phyloP scores from a whole-genome alignment of 2,888 invertebrate genomes.

The Alsophila aescularia region DNA sequence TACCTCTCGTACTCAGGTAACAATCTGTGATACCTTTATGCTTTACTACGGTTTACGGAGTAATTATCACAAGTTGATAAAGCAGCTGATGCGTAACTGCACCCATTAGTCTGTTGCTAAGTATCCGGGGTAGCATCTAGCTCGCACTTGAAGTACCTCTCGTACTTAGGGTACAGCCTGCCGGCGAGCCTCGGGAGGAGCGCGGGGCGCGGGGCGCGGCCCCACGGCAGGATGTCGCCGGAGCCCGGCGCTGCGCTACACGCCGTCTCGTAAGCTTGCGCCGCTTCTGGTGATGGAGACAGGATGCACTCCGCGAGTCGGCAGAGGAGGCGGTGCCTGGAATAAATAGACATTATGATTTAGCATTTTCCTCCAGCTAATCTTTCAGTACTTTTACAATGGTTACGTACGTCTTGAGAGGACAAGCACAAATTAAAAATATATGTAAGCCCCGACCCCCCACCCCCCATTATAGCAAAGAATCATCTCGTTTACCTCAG shows the following conservation, averaged over 20 bases:
- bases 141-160: conserved; percentile 57
- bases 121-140: conserved; percentile 33
- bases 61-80: too few species aligned
- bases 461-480: too few species aligned
- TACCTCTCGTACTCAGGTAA: too few species aligned
- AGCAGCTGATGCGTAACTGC: too few species aligned
- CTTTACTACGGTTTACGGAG: too few species aligned
- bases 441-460: too few species aligned
- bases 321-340: conserved; percentile 66
- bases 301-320: conserved; percentile 62
- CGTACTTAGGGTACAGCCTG: conserved; percentile 51
- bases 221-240: conserved; percentile 50
- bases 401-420: too few species aligned
- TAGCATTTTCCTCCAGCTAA: too few species aligned
- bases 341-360: conserved; percentile 12
- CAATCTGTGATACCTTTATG: too few species aligned
- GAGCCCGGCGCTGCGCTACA: conserved; percentile 46
- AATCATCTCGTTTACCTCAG: too few species aligned
- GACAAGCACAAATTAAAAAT: too few species aligned
- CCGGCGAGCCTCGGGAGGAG: conserved; percentile 57
- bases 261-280: conserved; percentile 53
- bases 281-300: conserved; percentile 39
- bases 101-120: not conserved
- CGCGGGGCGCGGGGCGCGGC: conserved; percentile 36
- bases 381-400: too few species aligned